Percentiles rank a stretch among this genome's conserved stretches.
phyloP scores from a whole-genome alignment of 2,888 invertebrate species.

The Ametastegia equiseti region DNA sequence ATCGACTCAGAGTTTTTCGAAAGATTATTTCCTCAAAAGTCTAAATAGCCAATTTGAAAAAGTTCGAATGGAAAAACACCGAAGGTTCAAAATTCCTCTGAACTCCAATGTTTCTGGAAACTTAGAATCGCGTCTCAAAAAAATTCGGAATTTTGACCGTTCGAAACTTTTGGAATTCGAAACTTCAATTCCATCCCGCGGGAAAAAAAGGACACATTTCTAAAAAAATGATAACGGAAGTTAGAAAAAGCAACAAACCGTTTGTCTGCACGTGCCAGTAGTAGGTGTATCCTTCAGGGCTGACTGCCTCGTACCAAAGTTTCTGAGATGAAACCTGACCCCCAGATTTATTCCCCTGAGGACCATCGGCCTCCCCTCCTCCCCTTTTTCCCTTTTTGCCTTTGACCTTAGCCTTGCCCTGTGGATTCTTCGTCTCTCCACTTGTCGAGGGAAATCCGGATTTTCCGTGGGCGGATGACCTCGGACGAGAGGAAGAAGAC shows the following conservation, averaged over 20 bases:
- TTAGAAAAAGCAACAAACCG: conserved; percentile 77
- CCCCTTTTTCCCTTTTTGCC: conserved; percentile 69
- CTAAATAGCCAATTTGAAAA: no score
- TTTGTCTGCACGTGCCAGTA: conserved; percentile 92
- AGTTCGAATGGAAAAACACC: no score
- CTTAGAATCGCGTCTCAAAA: no score
- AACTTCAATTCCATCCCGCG: no score
- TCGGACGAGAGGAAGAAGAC: conserved; percentile 53
- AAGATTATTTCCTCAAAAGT: no score
- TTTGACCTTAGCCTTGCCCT: conserved; percentile 59
- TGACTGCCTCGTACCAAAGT: conserved; percentile 89
- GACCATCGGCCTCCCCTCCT: conserved; percentile 58
- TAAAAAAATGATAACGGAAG: background rate
- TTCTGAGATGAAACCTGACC: conserved; percentile 62
- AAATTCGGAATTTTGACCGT: no score
- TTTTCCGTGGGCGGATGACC: conserved; percentile 49
- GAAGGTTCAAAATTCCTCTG: no score
- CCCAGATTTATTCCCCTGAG: conserved; percentile 49
- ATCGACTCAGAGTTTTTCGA: no score
- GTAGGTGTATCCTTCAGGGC: conserved; percentile 87
- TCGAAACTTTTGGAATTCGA: background rate
- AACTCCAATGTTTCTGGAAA: no score
- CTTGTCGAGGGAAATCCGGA: conserved; percentile 52
- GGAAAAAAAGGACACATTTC: no score
- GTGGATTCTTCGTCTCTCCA: conserved; percentile 62